phyloP scores from a whole-genome alignment of 2,888 invertebrate species.

The Strigamia maritima region DNA sequence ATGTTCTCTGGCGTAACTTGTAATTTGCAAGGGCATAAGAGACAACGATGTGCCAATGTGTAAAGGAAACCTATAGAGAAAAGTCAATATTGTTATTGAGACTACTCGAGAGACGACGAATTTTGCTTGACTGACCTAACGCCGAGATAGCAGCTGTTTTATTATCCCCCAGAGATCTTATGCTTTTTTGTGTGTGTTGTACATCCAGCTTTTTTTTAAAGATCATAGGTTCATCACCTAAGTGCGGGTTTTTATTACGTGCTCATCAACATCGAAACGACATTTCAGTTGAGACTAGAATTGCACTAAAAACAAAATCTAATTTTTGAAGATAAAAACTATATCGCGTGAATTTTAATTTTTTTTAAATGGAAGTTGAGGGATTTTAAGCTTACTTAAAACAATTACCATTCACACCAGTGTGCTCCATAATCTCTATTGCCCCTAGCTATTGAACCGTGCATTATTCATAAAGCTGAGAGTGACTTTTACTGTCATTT shows the following conservation, averaged over 20 bases:
- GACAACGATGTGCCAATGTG: not conserved
- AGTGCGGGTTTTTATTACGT: not conserved
- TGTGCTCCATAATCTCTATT: not conserved
- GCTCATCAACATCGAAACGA: not conserved
- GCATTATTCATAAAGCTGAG: slow-evolving; percentile 21
- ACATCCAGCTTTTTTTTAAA: slow-evolving; percentile 14
- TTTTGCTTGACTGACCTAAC: slow-evolving; percentile 12
- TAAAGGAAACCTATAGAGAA: not conserved
- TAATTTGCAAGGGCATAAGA: not conserved
- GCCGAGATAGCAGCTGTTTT: not conserved
- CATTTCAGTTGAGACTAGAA: not conserved
- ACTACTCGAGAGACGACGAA: slow-evolving; percentile 11
- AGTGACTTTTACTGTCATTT: slow-evolving; percentile 17
- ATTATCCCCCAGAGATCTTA: not conserved
- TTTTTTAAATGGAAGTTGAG: not conserved
- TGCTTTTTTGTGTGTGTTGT: not conserved
- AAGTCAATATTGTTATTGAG: slow-evolving; percentile 25
- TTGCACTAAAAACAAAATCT: not conserved
- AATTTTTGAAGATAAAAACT: not conserved
- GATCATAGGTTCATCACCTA: slow-evolving; percentile 16
- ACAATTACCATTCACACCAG: not conserved
- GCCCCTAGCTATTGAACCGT: not conserved
- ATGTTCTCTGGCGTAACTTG: not conserved
- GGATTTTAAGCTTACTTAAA: not conserved
- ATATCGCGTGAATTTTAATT: not conserved